phyloP scores from a whole-genome alignment of 2,888 invertebrate species.

The Tupiocoris notatus region DNA sequence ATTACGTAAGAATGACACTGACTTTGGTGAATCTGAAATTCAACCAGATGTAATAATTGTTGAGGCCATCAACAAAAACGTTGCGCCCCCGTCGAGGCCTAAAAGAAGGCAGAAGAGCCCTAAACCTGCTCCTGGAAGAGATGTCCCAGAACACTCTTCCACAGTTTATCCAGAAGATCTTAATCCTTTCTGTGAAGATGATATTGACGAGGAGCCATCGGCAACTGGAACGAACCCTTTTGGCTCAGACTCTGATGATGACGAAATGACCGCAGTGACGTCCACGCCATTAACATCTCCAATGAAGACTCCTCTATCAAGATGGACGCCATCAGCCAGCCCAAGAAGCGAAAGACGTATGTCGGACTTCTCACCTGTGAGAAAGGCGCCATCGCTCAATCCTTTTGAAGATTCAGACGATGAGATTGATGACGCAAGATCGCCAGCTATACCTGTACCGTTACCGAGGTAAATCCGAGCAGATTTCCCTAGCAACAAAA shows the following conservation, averaged over 20 bases:
- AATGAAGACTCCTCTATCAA: slow-evolving; percentile 54
- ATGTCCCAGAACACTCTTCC: background rate
- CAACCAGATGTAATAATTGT: slow-evolving; percentile 23
- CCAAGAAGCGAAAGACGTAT: background rate
- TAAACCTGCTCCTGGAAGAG: background rate
- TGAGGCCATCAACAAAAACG: slow-evolving; percentile 28
- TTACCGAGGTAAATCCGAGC: slow-evolving; percentile 57
- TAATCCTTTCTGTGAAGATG: slow-evolving; percentile 73
- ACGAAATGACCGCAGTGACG: slow-evolving; percentile 51
- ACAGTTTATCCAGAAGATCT: slow-evolving; percentile 70
- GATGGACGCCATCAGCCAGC: slow-evolving; percentile 16
- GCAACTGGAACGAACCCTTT: slow-evolving; percentile 64
- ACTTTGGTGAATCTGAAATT: slow-evolving; percentile 16
- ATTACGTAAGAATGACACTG: background rate
- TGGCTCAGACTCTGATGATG: slow-evolving; percentile 64
- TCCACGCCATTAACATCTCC: slow-evolving; percentile 50
- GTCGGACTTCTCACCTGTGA: slow-evolving; percentile 20
- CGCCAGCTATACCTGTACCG: slow-evolving; percentile 54
- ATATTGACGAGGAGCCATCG: slow-evolving; percentile 49
- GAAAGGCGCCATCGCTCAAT: slow-evolving; percentile 55
- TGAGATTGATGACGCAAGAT: slow-evolving; percentile 53
- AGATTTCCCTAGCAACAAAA: too few relatives aligned
- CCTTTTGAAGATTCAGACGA: slow-evolving; percentile 68
- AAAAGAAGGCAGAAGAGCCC: slow-evolving; percentile 24
- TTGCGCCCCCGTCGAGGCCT: background rate